phyloP scores from a whole-genome alignment of 2,888 invertebrate genomes.

The Diogma glabrata region DNA sequence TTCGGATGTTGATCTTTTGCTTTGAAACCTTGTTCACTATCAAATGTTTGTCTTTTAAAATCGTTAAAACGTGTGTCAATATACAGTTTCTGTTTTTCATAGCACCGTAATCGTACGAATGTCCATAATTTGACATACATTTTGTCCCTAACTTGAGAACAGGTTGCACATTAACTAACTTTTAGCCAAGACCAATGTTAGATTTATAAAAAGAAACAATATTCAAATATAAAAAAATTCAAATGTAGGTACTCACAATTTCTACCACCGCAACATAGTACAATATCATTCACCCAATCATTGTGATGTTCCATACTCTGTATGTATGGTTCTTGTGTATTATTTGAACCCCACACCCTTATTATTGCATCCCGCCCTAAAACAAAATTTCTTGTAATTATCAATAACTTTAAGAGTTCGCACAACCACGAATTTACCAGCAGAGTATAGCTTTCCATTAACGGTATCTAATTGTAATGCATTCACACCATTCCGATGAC shows the following conservation, averaged over 20 bases:
- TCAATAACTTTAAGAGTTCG: background rate
- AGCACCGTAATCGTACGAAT: too few relatives aligned
- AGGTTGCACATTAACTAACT: too few relatives aligned
- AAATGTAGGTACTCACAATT: slow-evolving; percentile 52
- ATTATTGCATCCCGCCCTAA: slow-evolving; percentile 90
- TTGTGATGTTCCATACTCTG: slow-evolving; percentile 99
- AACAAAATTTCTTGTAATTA: slow-evolving; percentile 4
- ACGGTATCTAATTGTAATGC: slow-evolving; percentile 86
- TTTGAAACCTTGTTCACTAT: too few relatives aligned
- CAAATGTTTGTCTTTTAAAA: too few relatives aligned
- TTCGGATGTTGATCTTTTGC: too few relatives aligned
- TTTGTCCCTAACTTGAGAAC: too few relatives aligned
- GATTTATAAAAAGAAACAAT: slow-evolving; percentile 2
- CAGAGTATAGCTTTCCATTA: slow-evolving; percentile 83
- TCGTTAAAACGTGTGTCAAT: too few relatives aligned
- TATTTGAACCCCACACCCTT: slow-evolving; percentile 69
- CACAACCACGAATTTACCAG: slow-evolving; percentile 32
- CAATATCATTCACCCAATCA: slow-evolving; percentile 99
- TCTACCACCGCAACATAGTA: slow-evolving; percentile 91
- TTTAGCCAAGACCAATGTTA: too few relatives aligned
- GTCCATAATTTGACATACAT: too few relatives aligned
- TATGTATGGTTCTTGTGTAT: slow-evolving; percentile 62
- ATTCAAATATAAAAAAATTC: background rate
- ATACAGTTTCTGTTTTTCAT: too few relatives aligned
- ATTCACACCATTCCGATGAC: slow-evolving; percentile 92